Evolutionary conservation across 2,797 vertebrate genomes (phyloP), one percentile per base, ranked within the genome.

Genomic region (Odontamblyopus rebecca): DNA sequence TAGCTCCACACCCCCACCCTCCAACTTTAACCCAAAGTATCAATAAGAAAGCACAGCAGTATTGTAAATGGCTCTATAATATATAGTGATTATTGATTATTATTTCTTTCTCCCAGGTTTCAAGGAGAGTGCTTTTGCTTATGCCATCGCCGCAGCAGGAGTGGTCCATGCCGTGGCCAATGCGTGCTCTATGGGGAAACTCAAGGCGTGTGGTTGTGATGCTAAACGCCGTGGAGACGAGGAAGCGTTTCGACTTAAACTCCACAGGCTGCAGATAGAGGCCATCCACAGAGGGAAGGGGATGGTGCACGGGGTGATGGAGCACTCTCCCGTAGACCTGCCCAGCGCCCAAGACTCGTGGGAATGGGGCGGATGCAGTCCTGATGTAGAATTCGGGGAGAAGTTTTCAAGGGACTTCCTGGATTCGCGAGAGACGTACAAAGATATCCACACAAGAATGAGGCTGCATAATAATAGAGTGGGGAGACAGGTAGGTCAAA

Each of bases 291-390:
- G 96, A 0, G 96, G 98, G 38, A 99, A 99, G 81, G 97, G 97
- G 70, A 96, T 99, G 95, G 96, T 96, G 61, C 97, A 99, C 0
- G 97, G 97, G 0, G 97, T 99, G 72, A 96, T 98, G 83, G 97
- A 99, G 81, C 95, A 97, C 83, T 94, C 95, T 80, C 96, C 97
- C 0, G 93, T 94, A 0, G 96, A 97, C 57, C 91, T 95, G 66
- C 95, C 95, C 0, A 96, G 96, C 59, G 95, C 96, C 35, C 96
- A 98, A 88, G 97, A 98, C 92, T 96, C 97, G 88, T 99, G 98
- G 98, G 98, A 99, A 68, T 99, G 98, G 98, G 97, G 97, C 2
- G 98, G 98, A 79, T 99, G 98, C 93, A 99, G 98, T 85, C 98
- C 97, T 0, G 96, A 99, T 0, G 96, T 99, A 92, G 97, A 99